These are phyloP conservation scores for Drosophila nr. perissopoda DNA, from an alignment of 2,888 invertebrate genomes.

Conservation along the genomic window DNA sequence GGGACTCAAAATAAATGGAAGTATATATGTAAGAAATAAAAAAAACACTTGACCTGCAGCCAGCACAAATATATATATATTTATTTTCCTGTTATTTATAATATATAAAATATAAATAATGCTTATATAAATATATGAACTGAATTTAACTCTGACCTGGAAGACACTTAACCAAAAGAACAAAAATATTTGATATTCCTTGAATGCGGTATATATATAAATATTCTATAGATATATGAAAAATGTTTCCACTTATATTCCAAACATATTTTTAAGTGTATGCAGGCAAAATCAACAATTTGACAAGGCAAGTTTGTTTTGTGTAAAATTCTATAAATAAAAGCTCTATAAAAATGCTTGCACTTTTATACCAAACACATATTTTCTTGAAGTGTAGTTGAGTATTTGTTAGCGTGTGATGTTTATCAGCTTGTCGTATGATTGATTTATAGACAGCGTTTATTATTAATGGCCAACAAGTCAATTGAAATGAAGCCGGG, in stretches of 20 bases:
- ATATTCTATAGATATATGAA: neutral
- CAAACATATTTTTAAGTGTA: neutral
- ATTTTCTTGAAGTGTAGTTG: constrained; percentile 4
- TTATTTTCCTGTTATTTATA: too few relatives aligned
- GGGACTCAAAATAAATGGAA: neutral
- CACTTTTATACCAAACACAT: too few relatives aligned
- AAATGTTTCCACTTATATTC: neutral
- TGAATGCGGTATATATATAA: neutral
- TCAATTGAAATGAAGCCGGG: constrained; percentile 51
- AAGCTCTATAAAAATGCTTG: too few relatives aligned
- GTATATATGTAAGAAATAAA: neutral
- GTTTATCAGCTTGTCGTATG: constrained; percentile 77
- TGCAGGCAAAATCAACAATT: neutral
- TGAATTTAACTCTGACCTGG: neutral
- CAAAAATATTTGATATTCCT: too few relatives aligned
- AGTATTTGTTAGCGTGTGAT: constrained; percentile 43
- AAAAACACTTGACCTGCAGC: neutral
- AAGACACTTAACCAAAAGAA: neutral
- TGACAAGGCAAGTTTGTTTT: neutral
- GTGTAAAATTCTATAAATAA: neutral
- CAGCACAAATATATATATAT: neutral
- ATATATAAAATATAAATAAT: neutral
- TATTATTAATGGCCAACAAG: constrained; percentile 60
- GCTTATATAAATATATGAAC: neutral
- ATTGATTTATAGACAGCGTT: constrained; percentile 68